phyloP scores from a whole-genome alignment of 2,113 vertebrate genomes.

The Myotis yumanensis region DNA sequence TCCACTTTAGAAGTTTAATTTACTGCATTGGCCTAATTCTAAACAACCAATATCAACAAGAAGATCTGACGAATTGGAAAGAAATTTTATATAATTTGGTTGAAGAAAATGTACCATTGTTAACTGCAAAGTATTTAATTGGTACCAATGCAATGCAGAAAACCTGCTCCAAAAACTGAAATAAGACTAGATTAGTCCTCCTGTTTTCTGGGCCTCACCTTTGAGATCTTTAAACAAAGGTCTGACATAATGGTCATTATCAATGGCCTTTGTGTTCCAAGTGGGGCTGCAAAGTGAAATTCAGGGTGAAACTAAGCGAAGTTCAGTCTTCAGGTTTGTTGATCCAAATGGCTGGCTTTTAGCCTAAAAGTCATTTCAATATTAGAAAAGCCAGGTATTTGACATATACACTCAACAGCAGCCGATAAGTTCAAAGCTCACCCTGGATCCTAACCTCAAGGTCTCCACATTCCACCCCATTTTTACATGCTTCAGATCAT shows the following conservation, averaged over 20 bases:
- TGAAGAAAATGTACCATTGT: slow-evolving; percentile 6
- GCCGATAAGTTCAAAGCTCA: background rate
- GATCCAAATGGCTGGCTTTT: background rate
- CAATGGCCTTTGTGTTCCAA: background rate
- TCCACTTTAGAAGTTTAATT: slow-evolving; percentile 70
- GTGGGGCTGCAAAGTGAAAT: background rate
- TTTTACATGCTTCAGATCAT: background rate
- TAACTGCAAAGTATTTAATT: slow-evolving; percentile 40
- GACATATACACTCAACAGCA: fast-evolving
- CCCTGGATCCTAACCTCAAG: background rate
- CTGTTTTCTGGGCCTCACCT: background rate
- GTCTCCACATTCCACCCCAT: background rate
- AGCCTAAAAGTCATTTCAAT: background rate
- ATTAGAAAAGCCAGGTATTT: background rate
- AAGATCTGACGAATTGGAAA: slow-evolving; percentile 52
- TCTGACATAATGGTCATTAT: background rate
- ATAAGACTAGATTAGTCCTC: background rate
- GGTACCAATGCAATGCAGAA: background rate
- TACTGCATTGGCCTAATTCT: slow-evolving; percentile 8
- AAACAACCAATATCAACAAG: slow-evolving; percentile 23
- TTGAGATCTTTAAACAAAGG: background rate
- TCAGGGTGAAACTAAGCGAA: background rate
- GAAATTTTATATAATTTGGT: slow-evolving; percentile 42
- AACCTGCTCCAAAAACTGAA: background rate
- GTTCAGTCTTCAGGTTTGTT: background rate